Base-by-base conservation (phyloP, 2,888 invertebrate species). In the Zygogramma bicolorata region DNA sequence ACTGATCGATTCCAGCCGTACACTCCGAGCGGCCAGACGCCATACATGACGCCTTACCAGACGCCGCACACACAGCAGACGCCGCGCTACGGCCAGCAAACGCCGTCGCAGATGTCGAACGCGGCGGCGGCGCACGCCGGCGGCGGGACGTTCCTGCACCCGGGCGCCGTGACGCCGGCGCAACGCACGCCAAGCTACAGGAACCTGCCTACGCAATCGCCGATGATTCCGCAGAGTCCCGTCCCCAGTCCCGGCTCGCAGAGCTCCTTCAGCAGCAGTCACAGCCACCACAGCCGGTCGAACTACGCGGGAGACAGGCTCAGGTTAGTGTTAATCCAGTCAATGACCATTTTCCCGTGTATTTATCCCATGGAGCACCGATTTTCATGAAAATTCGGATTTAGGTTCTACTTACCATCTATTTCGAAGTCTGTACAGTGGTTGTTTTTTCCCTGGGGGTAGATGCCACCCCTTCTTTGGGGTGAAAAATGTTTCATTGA, bases 31-130 rank as follows among this genome's bases (percentile, higher is more conserved):
- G 95, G 96, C 0, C 96, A 96, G 86, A 97, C 97, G 0, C 97
- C 97, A 0, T 96, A 96, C 88, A 95, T 97, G 94, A 97, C 97
- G 0, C 97, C 97, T 0, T 96, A 94, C 84, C 92, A 93, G 76
- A 93, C 94, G 1, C 93, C 93, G 0, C 91, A 91, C 80, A 88
- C 90, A 31, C 89, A 91, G 18, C 91, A 91, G 71, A 93, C 95
- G 4, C 94, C 95, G 0, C 90, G 93, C 10, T 90, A 92, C 77
- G 90, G 88, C 1, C 86, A 86, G 59, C 86, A 86, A 71, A 90
- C 86, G 81, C 90, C 80, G 82, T 84, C 85, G 3, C 85, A 88
- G 72, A 79, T 53, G 73, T 78, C 67, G 25, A 73, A n/a, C 77
- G 38, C 69, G 0, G 69, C 73, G n/a, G 70, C 73, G 7, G 63